A percentile compares a stretch with the other conserved stretches of the same genome.
Evolutionary conservation across 2,113 vertebrate genomes (phyloP).

Genomic region (Coturnix japonica): DNA sequence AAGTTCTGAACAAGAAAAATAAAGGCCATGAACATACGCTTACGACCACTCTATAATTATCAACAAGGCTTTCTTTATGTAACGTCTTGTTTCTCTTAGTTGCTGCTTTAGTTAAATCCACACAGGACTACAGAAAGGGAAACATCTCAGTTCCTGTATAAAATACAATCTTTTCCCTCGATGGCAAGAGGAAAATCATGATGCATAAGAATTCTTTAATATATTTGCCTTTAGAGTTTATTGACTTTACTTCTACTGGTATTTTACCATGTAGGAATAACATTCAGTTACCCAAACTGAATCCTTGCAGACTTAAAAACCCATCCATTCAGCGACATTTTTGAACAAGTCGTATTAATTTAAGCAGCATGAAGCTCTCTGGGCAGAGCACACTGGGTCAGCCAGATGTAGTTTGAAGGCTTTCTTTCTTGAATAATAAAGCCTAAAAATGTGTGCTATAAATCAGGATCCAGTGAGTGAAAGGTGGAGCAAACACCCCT

Average conservation of each 20-base stretch:
- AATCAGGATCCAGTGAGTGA: conserved; percentile 22
- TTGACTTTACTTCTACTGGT: conserved; percentile 55
- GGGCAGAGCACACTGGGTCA: not conserved
- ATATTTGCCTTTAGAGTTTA: conserved; percentile 54
- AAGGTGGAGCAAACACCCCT: conserved; percentile 25
- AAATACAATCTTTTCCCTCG: conserved; percentile 48
- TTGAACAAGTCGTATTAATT: conserved; percentile 36
- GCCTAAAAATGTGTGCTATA: not conserved
- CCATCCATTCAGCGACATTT: conserved; percentile 15
- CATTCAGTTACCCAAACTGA: conserved; percentile 37
- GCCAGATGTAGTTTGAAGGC: not conserved
- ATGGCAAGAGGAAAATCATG: conserved; percentile 54
- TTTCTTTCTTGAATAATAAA: not conserved
- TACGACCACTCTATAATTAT: conserved; percentile 52
- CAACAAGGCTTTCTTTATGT: conserved; percentile 68
- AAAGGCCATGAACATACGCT: conserved; percentile 15
- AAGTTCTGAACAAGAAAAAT: conserved; percentile 66
- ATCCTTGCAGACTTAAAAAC: conserved; percentile 28
- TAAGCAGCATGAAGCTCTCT: conserved; percentile 18
- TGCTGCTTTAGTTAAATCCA: conserved; percentile 60
- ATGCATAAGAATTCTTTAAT: conserved; percentile 59
- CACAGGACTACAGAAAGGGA: conserved; percentile 62
- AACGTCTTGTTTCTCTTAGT: conserved; percentile 60
- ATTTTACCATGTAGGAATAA: conserved; percentile 47
- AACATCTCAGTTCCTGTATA: conserved; percentile 62